These are phyloP conservation scores for Toxotes lorentzi DNA, from an alignment of 2,797 vertebrate species.

Conservation along the genomic window DNA sequence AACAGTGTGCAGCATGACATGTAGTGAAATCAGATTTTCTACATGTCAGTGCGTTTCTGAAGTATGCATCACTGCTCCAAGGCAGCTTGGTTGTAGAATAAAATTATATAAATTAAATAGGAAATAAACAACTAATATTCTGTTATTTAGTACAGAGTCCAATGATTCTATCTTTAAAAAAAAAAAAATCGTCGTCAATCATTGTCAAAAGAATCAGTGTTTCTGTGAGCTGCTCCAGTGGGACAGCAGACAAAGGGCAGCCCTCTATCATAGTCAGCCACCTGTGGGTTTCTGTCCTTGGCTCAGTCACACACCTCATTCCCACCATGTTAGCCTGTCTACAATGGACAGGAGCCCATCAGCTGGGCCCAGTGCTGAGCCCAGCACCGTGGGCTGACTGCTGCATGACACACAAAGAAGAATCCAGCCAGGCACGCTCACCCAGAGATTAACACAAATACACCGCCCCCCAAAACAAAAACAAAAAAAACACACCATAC, in stretches of 20 bases:
- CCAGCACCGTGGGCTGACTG: conserved; percentile 42
- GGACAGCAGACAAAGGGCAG: conserved; percentile 68
- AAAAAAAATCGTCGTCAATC: conserved; percentile 34
- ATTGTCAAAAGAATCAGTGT: conserved; percentile 46
- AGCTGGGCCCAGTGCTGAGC: conserved; percentile 62
- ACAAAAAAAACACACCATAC: conserved; percentile 40
- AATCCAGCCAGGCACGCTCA: conserved; percentile 49
- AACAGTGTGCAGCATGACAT: background rate
- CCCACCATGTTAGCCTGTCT: conserved; percentile 59
- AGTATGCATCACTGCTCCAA: background rate
- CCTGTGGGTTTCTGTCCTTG: conserved; percentile 71
- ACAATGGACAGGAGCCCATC: conserved; percentile 75
- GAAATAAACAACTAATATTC: background rate
- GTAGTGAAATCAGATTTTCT: background rate
- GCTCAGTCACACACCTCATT: conserved; percentile 52
- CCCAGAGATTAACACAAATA: conserved; percentile 56
- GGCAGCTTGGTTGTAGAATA: background rate
- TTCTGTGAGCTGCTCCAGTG: conserved; percentile 35
- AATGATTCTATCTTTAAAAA: conserved; percentile 28
- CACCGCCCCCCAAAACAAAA: conserved; percentile 1
- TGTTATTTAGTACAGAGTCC: conserved; percentile 3
- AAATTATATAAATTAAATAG: background rate
- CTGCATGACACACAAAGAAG: conserved; percentile 58
- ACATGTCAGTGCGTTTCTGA: background rate
- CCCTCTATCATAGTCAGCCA: conserved; percentile 74